Evolutionary conservation across 37 sponge, comb jelly and placozoan species (phyloP).

Genomic region (Oscarella lobularis): DNA sequence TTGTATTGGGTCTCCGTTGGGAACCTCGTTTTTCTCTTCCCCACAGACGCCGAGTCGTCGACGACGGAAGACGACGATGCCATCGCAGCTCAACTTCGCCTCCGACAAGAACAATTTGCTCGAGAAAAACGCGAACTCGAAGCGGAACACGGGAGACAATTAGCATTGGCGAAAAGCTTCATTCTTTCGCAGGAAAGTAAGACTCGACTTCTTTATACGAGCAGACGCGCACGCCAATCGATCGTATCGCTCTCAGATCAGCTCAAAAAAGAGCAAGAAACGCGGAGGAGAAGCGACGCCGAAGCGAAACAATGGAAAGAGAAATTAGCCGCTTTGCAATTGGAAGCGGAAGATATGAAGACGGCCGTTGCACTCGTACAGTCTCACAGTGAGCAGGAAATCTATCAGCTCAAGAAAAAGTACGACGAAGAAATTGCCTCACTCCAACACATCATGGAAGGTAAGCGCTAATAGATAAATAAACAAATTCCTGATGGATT

Average conservation of each 20-base stretch:
- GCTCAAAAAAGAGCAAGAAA: background rate
- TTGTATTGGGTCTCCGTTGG: too few relatives aligned
- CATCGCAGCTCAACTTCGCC: background rate
- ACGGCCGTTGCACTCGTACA: background rate
- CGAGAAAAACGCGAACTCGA: background rate
- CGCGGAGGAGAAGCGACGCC: background rate
- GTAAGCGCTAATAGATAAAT: background rate
- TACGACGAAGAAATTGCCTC: background rate
- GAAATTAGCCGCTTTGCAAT: background rate
- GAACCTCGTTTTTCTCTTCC: too few relatives aligned
- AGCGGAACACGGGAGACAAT: background rate
- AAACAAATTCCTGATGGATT: background rate
- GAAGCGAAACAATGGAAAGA: background rate
- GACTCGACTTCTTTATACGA: too few relatives aligned
- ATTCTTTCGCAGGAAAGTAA: too few relatives aligned
- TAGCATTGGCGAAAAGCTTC: too few relatives aligned
- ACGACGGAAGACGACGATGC: constrained; percentile 1
- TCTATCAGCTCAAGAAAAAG: background rate
- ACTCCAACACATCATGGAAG: background rate
- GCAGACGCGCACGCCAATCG: background rate
- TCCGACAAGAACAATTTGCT: background rate
- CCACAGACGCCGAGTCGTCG: too few relatives aligned
- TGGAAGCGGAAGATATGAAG: background rate
- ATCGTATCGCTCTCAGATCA: background rate
- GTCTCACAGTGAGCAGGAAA: background rate